Evolutionary conservation across 92 coral and sea anemone genomes (phyloP), one percentile per base, ranked within the genome.

Genomic region (Muricea muricata): DNA sequence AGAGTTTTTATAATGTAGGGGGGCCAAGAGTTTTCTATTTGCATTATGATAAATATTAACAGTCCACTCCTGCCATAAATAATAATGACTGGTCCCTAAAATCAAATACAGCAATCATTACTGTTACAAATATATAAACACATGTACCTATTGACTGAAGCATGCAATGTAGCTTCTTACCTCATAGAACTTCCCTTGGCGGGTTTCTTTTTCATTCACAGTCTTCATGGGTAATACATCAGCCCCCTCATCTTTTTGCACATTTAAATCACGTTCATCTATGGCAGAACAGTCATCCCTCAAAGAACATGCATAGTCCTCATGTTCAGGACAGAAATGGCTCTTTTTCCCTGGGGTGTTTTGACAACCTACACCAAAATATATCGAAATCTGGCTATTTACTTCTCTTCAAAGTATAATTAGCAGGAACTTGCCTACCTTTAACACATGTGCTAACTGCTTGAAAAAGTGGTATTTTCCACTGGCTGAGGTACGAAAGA

Each of bases 291-390:
- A 24, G 71, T 88, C 91, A 65, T 88, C 71, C 7, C 30, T 26
- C 24, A 88, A 47, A 10, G 78, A 29, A 20, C 30, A 50, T 23
- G 91, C 88, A 14, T 63, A 40, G 32, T 52, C 65, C 1, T 21
- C 9, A 29, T 83, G 91, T 21, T 39, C 33, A n/a, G 60, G 30
- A 65, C 85, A 83, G 46, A 83, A 75, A 21, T 85, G 82, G 17
- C 78, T 72, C 7, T 68, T 77, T 68, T 77, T 88, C 25, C 57
- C 81, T 48, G 88, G 91, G 24, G 91, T 83, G 63, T 88, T 76
- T 69, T 83, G 78, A 42, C 91, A 88, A 10, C 91, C 91, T 88
- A 41, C 11, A 75, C 40, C 12, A 26, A 3, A 37, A 48, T 48
- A 48, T 48, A 48, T 48, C 13, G 56, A n/a, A n/a, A n/a, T n/a